Base-by-base conservation (phyloP, 1,140 invertebrate genomes). In the Ptiloglossa arizonensis region DNA sequence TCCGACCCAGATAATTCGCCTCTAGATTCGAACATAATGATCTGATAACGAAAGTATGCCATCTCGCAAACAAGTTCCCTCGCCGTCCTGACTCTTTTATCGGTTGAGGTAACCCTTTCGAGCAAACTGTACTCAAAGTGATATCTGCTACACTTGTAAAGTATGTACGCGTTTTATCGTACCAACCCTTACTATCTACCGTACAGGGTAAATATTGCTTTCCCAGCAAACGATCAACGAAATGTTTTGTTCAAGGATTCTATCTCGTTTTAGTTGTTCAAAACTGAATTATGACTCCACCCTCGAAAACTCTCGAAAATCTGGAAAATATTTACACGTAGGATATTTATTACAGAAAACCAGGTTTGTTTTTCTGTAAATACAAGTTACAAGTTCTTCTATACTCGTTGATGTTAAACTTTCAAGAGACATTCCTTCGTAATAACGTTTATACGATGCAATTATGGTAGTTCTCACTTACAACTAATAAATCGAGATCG, bases 41-140 rank as follows among this genome's bases (percentile, higher is more conserved):
- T 19, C 57, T 59, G 57, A 59, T 59, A 59, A 59, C 57, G 57
- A 59, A 59, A 59, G 57, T 59, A 59, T 59, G 57, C 32, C 57
- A 29, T 35, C 29, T 59, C 19, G 57, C 57, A 35, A 59, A 59
- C 32, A 59, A 59, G n/a, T 62, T 62, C 35, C 9, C 35, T 41
- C 57, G n/a, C 35, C 13, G 27, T 60, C 13, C n/a, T 9, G 8
- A 22, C 19, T 27, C 9, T 38, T 38, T 60, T 44, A 62, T 57
- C 54, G 27, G 15, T 19, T 15, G 54, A 24, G 5, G 27, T 29
- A 17, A 32, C 27, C 54, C 15, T 57, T 57, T 57, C 27, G 17
- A 1, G 24, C 3, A 11, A 38, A 38, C 19, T 59, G 32, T 38
- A 24, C n/a, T 8, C 59, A 1, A 35, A 24, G 22, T 17, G 19